Evolutionary conservation across 2,888 invertebrate species (phyloP).

Genomic region (Cephalotes varians): DNA sequence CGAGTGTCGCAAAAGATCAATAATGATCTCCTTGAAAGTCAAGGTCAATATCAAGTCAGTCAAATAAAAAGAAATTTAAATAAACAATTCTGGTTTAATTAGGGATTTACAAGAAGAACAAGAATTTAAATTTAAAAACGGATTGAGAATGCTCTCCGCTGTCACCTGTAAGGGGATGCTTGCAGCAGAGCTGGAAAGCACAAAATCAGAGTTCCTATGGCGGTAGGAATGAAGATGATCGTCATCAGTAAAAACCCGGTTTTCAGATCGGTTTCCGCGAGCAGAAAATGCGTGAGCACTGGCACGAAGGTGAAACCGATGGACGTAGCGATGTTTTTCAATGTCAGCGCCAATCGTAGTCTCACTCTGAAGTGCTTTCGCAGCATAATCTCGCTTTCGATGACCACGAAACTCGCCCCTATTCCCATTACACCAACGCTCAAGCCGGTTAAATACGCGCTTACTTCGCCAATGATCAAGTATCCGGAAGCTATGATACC

Average conservation of each 20-base stretch:
- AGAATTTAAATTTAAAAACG: background rate
- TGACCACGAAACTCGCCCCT: slow-evolving; percentile 79
- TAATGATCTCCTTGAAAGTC: too few relatives aligned
- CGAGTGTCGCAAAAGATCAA: too few relatives aligned
- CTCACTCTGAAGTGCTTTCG: slow-evolving; percentile 77
- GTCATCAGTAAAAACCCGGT: slow-evolving; percentile 77
- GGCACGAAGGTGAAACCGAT: slow-evolving; percentile 77
- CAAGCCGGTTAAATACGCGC: slow-evolving; percentile 80
- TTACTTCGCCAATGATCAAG: slow-evolving; percentile 81
- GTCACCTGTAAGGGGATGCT: slow-evolving; percentile 73
- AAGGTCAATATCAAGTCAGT: too few relatives aligned
- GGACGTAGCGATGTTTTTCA: slow-evolving; percentile 77
- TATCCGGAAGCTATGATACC: slow-evolving; percentile 82
- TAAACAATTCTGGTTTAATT: background rate
- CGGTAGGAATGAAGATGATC: slow-evolving; percentile 76
- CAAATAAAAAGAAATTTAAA: background rate
- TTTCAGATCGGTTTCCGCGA: slow-evolving; percentile 71
- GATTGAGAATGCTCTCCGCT: background rate
- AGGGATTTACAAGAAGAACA: background rate
- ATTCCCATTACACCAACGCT: slow-evolving; percentile 83
- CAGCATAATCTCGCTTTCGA: slow-evolving; percentile 77
- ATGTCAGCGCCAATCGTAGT: slow-evolving; percentile 71
- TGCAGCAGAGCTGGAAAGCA: slow-evolving; percentile 63
- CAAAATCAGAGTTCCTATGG: slow-evolving; percentile 75
- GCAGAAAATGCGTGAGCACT: slow-evolving; percentile 71